These are phyloP conservation scores for Thalassaphorura encarpata DNA, from an alignment of 1,140 invertebrate species.

Conservation along the genomic window DNA sequence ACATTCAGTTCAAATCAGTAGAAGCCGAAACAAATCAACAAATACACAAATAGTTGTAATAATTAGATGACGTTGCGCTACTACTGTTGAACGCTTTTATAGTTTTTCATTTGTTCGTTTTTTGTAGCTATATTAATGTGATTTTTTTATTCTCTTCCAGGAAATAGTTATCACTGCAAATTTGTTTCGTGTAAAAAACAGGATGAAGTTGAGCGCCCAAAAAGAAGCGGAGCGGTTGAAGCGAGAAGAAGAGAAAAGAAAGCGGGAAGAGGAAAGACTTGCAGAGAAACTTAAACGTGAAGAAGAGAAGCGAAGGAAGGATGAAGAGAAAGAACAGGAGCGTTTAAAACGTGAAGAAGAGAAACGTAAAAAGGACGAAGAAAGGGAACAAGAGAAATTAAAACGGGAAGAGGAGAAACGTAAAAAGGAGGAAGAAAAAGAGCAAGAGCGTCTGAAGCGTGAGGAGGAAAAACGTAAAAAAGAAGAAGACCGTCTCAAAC, in stretches of 20 bases:
- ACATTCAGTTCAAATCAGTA: no score
- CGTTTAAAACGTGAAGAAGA: constrained; percentile 14
- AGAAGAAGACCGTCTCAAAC: constrained; percentile 3
- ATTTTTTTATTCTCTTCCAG: not conserved
- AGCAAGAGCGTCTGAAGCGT: not conserved
- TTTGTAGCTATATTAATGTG: not conserved
- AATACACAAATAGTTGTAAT: no score
- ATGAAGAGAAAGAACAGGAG: constrained; percentile 6
- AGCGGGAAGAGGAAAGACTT: constrained; percentile 10
- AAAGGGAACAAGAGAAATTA: constrained; percentile 7
- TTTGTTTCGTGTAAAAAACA: constrained; percentile 8
- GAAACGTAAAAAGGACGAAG: constrained; percentile 12
- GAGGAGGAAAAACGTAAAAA: constrained; percentile 1
- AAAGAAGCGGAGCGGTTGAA: constrained; percentile 9
- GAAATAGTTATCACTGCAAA: not conserved
- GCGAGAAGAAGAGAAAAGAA: constrained; percentile 8
- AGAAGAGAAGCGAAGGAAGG: constrained; percentile 2
- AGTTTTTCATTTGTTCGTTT: not conserved
- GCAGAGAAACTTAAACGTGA: constrained; percentile 14
- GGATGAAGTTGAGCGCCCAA: constrained; percentile 17
- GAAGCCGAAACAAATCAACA: no score
- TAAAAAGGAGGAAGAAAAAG: constrained; percentile 5
- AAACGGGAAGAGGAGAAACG: constrained; percentile 11
- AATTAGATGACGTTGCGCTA: no score
- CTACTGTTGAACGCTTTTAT: no score